Evolutionary conservation across 1,140 invertebrate species (phyloP).

Genomic region (Drosophila nigromelanica): DNA sequence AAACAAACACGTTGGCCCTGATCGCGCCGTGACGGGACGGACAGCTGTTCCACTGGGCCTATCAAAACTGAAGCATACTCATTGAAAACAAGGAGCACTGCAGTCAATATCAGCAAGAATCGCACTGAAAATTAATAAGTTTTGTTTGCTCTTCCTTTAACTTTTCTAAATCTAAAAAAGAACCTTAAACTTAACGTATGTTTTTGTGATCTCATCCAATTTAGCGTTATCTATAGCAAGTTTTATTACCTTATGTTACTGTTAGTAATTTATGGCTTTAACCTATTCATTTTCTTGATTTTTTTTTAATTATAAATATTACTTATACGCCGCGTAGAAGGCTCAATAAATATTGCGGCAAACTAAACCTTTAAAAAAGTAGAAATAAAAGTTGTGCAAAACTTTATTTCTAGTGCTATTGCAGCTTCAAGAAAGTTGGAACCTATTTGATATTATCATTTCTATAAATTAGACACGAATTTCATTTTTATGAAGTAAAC

Average conservation of each 20-base stretch:
- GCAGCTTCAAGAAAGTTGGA: too few relatives aligned
- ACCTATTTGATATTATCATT: too few relatives aligned
- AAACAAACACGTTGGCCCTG: slow-evolving; percentile 67
- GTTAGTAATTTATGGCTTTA: too few relatives aligned
- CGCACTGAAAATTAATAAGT: too few relatives aligned
- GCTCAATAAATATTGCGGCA: too few relatives aligned
- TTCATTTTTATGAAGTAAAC: too few relatives aligned
- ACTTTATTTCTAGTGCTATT: too few relatives aligned
- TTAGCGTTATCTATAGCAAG: not conserved
- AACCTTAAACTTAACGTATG: not conserved
- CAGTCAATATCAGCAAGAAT: not conserved
- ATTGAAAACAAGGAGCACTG: slow-evolving; percentile 3
- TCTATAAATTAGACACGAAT: too few relatives aligned
- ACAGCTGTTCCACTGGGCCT: not conserved
- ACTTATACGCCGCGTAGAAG: not conserved
- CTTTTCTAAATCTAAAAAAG: too few relatives aligned
- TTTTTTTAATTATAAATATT: slow-evolving; percentile 3
- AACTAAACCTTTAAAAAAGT: too few relatives aligned
- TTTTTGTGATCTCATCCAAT: slow-evolving; percentile 15
- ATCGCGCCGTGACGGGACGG: slow-evolving; percentile 35
- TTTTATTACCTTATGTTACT: slow-evolving; percentile 4
- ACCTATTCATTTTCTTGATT: not conserved
- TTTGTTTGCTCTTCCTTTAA: too few relatives aligned
- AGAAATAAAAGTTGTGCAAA: too few relatives aligned
- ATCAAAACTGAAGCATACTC: not conserved